Evolutionary conservation across 2,888 invertebrate species (phyloP), one percentile per base, ranked within the genome.

Genomic region (Drosophila dives): DNA sequence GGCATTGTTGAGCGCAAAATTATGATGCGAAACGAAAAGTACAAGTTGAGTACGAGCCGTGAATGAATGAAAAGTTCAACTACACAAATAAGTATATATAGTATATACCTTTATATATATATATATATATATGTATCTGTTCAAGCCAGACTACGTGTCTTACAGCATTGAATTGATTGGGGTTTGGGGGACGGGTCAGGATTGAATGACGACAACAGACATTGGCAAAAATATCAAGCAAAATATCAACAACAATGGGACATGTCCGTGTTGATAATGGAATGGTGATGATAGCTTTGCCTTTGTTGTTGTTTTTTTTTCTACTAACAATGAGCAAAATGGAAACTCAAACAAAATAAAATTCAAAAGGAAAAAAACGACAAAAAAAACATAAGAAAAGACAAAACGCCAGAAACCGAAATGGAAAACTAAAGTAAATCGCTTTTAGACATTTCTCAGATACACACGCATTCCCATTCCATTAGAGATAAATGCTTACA

Each of bases 21-120:
- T 90, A 88, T 88, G 88, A 88, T 75, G 89, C 90, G 88, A 89
- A 88, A 90, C 91, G 45, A 81, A 85, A 81, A 90, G 81, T 72
- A 73, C 65, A 72, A 81, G 73, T 54, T 72, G 70, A 87, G 75
- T 72, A 83, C 79, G 81, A 87, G 80, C 54, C 58, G 48, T 65
- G 85, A 85, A 79, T 81, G 73, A 75, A 71, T 81, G 89, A 82
- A 64, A 75, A 78, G 73, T 68, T 75, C 58, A 63, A 40, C 50
- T 50, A 36, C 36, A 34, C 34, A 64, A 48, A 63, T 55, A 66
- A 26, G 26, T 23, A 23, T 23, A 48, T 40, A 63, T 51, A 51
- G 55, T 61, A 38, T 45, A 42, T 63, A 56, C 45, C 20, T 45
- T 7, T 34, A 40, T 36, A 53, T 26, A 17, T 15, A 58, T 53